Conservation (phyloP, 64 coral and sea anemone genomes). For the Platygyra sinensis region DNA sequence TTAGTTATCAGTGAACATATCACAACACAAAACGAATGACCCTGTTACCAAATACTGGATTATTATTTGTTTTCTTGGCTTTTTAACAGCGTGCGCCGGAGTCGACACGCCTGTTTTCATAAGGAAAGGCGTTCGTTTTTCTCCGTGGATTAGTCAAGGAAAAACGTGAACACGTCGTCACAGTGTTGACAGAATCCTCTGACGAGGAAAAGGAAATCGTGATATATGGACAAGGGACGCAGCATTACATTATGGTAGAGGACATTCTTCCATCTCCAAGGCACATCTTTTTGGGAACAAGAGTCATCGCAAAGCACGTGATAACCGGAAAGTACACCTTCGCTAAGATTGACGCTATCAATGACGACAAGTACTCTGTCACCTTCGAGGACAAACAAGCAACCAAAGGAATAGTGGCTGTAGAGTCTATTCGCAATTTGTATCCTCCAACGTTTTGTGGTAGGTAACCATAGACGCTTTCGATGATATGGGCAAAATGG, state of each 20-base stretch:
- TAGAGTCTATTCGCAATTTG: constrained; percentile 16
- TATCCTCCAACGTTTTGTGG: constrained; percentile 51
- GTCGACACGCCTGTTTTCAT: constrained; percentile 61
- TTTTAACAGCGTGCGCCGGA: constrained; percentile 36
- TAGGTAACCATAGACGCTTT: background rate
- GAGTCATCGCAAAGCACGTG: constrained; percentile 19
- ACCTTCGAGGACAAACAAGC: constrained; percentile 8
- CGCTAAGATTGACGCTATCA: background rate
- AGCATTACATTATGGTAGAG: constrained; percentile 56
- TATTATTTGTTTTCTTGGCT: background rate
- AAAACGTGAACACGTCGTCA: constrained; percentile 30
- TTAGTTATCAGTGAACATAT: background rate
- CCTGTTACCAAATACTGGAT: background rate
- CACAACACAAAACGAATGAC: background rate
- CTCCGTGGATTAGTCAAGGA: constrained; percentile 23
- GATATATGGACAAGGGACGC: constrained; percentile 48
- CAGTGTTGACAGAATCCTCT: constrained; percentile 11
- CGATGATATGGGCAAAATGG: background rate
- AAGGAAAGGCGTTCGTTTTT: constrained; percentile 18
- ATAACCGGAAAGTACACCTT: constrained; percentile 17
- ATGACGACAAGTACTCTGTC: constrained; percentile 13
- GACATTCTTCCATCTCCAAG: constrained; percentile 28
- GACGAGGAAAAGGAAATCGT: constrained; percentile 24
- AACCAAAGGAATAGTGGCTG: background rate
- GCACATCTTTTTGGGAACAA: constrained; percentile 25